phyloP scores from a whole-genome alignment of 2,888 invertebrate genomes.

The Aricia artaxerxes region DNA sequence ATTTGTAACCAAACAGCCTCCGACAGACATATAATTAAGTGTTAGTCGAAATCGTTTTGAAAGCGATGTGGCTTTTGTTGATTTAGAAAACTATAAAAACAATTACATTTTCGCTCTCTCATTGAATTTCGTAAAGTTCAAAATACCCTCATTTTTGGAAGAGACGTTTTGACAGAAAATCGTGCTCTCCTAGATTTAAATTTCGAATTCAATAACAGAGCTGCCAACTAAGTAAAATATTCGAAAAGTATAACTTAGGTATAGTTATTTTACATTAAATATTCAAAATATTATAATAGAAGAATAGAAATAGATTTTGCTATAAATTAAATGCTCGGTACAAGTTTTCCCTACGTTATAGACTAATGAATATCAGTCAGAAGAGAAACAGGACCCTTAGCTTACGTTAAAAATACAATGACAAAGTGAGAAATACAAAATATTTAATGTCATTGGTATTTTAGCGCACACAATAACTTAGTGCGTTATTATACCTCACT shows the following conservation, averaged over 20 bases:
- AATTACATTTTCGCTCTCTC: background rate
- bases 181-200: background rate
- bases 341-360: background rate
- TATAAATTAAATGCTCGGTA: conserved; percentile 34
- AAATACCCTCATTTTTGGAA: background rate
- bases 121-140: background rate
- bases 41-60: conserved; percentile 46
- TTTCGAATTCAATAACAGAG: conserved; percentile 12
- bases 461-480: no score
- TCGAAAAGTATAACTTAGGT: conserved; percentile 11
- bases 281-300: conserved; percentile 18
- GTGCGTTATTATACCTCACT: no score
- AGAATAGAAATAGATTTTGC: conserved; percentile 11
- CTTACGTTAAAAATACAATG: background rate
- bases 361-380: conserved; percentile 21
- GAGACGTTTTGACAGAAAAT: background rate
- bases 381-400: conserved; percentile 5
- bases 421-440: background rate
- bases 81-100: conserved; percentile 9
- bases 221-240: background rate
- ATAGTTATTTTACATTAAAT: background rate
- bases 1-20: conserved; percentile 72
- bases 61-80: background rate
- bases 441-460: background rate
- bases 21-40: conserved; percentile 79